Base-by-base conservation (phyloP, 2,888 invertebrate genomes). In the Oscheius onirici region DNA sequence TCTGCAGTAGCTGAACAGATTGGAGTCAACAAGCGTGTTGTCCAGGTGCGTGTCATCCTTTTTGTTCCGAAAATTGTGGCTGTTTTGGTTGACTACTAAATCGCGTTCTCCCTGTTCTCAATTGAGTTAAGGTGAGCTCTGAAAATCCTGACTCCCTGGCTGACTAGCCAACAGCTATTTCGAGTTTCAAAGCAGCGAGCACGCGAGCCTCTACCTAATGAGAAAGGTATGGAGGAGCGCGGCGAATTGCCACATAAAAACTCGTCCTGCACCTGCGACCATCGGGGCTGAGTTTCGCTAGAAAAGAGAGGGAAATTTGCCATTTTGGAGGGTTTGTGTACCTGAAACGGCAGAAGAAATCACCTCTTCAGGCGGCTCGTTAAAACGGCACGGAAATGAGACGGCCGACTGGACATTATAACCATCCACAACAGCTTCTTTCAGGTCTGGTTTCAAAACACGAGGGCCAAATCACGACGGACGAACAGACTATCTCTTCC, bases 381-480 rank as follows among this genome's bases (percentile, higher is more conserved):
- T 58, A 58, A 58, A 58, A 58, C 41, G 58, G 41, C 20, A 58
- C 58, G 58, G 58, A 58, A 58, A 58, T 58, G 58, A 58, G 58
- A 58, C 58, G 58, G 41, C n/a, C 11, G 40, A 15, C 26, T 15
- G 58, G 58, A 17, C 41, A 41, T 58, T 58, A 58, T 58, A 22
- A 41, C 58, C 17, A 49, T 11, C 17, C 20, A 49, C 49, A 22
- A 28, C 17, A 26, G 11, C 28, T 40, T 26, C 11, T 75, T 84
- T 13, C 93, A 95, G 90, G 96, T 95, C 6, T 96, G 96, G 95
- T 96, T 96, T 88, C 96, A 96, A 90, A 96, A 96, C 88, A 94
- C 94, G 78, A 91, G 95, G 77, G 95, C 95, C 0, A 91, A 85
- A 66, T 82, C 85, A 66, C 80, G 82, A 20, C 73, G 82, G 13